Percentiles rank a stretch among this genome's conserved stretches.
Conservation (phyloP, 1,140 invertebrate species). For the Pentalonia nigronervosa region DNA sequence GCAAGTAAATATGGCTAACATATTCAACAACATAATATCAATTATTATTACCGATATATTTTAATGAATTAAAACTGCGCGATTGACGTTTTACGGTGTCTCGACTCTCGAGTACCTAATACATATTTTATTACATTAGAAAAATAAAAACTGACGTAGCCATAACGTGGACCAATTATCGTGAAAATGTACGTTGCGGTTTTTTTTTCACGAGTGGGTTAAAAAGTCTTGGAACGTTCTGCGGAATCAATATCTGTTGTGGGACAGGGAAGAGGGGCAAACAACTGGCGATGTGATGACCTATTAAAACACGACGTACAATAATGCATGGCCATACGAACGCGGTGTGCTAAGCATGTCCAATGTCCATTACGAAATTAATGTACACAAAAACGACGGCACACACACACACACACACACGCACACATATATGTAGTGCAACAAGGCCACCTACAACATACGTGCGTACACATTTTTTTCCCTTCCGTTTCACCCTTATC, state of each 20-base stretch:
- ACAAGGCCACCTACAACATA: not conserved
- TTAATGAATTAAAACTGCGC: not conserved
- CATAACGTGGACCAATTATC: not conserved
- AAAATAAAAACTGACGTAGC: not conserved
- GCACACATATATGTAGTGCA: not conserved
- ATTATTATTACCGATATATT: not conserved
- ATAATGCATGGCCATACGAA: not conserved
- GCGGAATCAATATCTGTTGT: not conserved
- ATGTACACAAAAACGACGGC: slow-evolving; percentile 26
- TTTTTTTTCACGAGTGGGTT: not conserved
- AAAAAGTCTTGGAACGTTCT: not conserved
- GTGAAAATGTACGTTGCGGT: not conserved
- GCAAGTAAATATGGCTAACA: not conserved
- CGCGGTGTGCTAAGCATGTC: not conserved
- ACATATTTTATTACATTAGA: not conserved
- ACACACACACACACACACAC: not conserved
- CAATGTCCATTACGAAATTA: slow-evolving; percentile 56
- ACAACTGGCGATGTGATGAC: slow-evolving; percentile 8
- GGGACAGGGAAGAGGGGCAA: not conserved
- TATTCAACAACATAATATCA: not conserved
- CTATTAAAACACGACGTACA: slow-evolving; percentile 13
- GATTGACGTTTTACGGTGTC: not conserved
- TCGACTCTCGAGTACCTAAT: not conserved
- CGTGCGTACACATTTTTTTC: not conserved
- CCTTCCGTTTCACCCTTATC: not conserved